Evolutionary conservation across 2,888 invertebrate genomes (phyloP).

Genomic region (Agonopterix subpropinquella): DNA sequence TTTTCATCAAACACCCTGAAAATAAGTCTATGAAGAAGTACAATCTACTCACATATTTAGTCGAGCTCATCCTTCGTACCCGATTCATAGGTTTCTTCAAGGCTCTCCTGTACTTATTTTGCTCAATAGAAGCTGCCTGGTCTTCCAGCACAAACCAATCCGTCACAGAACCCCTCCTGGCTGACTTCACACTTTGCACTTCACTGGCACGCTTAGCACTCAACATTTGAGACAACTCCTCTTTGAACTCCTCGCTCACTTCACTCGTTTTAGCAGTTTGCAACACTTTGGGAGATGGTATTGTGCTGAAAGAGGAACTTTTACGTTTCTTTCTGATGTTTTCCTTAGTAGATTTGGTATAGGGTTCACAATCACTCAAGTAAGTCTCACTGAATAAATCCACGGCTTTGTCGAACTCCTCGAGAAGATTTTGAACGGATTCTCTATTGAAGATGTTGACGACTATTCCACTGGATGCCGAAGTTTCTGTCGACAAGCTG

Average conservation of each 20-base stretch:
- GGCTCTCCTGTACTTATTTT: conserved; percentile 51
- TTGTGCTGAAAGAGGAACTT: conserved; percentile 51
- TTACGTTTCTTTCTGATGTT: conserved; percentile 43
- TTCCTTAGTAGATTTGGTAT: conserved; percentile 39
- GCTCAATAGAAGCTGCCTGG: conserved; percentile 22
- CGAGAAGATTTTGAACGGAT: conserved; percentile 54
- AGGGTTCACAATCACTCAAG: conserved; percentile 62
- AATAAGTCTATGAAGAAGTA: no score
- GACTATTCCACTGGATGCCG: conserved; percentile 48
- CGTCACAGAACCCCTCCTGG: conserved; percentile 59
- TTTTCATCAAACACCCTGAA: no score
- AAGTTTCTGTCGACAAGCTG: conserved; percentile 47
- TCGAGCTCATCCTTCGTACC: conserved; percentile 64
- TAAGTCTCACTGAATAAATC: conserved; percentile 64
- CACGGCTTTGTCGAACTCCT: conserved; percentile 61
- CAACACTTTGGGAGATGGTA: conserved; percentile 58
- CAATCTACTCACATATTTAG: conserved; percentile 59
- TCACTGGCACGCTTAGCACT: conserved; percentile 32
- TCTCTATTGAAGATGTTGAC: conserved; percentile 47
- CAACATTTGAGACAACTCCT: conserved; percentile 45
- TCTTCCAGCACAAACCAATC: conserved; percentile 69
- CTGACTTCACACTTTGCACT: conserved; percentile 19
- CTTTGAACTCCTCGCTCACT: conserved; percentile 58
- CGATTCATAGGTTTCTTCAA: conserved; percentile 54
- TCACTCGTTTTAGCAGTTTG: conserved; percentile 52